Evolutionary conservation across 23 tunicate species (phyloP), one percentile per base, ranked within the genome.

Genomic region (Corella eumyota): DNA sequence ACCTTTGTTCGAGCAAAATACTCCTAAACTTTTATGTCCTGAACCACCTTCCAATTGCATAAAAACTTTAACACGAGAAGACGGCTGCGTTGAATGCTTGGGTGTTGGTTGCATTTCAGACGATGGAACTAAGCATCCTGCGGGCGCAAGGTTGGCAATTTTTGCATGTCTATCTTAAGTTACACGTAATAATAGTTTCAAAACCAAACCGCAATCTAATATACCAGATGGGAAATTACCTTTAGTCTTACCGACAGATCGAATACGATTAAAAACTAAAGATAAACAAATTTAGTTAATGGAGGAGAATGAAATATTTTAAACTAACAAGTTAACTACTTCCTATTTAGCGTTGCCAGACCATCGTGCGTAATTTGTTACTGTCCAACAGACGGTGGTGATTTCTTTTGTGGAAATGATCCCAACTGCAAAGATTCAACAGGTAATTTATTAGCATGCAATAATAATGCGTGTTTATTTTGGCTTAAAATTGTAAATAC

Each of bases 361-460:
- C 72, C 78, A 6, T 59, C 71, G n/a, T 84, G 94, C 32, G 31
- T 40, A 20, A 70, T 69, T 29, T 84, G 94, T 56, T 64, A 61
- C 30, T 84, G 94, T 50, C 94, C 94, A 6, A 51, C 73, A 0
- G 83, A 62, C 22, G 94, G 94, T 13, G 94, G 94, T 1, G 64
- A 69, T 5, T 32, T 84, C 11, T 29, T 84, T 19, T 84, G 94
- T 50, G 60, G 58, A 1, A 20, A 34, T 15, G 73, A 84, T 32
- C 72, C 37, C 17, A 52, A 32, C 17, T 84, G 94, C 47, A 51
- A 75, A 2, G 75, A 68, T 29, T 27, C 67, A 27, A 62, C 22
- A 27, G 23, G 23, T 7, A 25, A 51, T 25, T 27, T 6, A 7
- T 9, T 19, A 51, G 22, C 48, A 40, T 40, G 11, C 48, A 40